Base-by-base conservation (phyloP, 1,140 invertebrate genomes). In the Zaprionus lachaisei region DNA sequence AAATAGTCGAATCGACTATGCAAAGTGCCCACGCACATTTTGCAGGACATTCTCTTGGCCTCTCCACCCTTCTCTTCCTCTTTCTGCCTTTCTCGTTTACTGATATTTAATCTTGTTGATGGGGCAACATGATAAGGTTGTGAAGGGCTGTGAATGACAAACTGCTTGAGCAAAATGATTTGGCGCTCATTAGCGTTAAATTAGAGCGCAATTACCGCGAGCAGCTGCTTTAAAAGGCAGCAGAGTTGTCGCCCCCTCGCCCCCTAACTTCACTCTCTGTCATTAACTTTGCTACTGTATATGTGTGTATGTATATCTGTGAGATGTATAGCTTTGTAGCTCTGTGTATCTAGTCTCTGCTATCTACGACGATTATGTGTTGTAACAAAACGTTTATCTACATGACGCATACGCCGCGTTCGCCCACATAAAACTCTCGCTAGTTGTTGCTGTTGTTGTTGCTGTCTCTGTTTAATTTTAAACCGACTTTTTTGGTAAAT, bases 321-420 rank as follows among this genome's bases (percentile, higher is more conserved):
- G 9, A 34, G 31, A 9, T 34, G 31, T 11, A 11, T 31, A 37
- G 20, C 34, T 60, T 12, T 41, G 47, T 54, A 31, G 20, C 61
- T 49, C 61, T 57, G 47, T 74, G 37, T 54, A 49, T 73, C 37
- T 65, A 76, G 54, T 71, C 34, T 57, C 38, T 72, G 62, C 34
- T 72, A 74, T 63, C 83, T 85, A 83, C 80, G 83, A 75, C 79
- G 81, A 87, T 87, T 87, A 89, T 89, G 85, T 81, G 81, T 81
- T 89, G 81, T 89, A 70, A 90, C 81, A 89, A 89, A 89, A 89
- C 84, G 84, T 90, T 90, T 89, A 89, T 84, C 81, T 89, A 89
- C 85, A 89, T 84, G 60, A 58, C 75, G 63, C 75, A 72, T 66
- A 72, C 31, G 28, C 51, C 41, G 26, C 34, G 24, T 62, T 38